Conservation (phyloP, 2,113 vertebrate genomes). For the Gymnorhina tibicen region DNA sequence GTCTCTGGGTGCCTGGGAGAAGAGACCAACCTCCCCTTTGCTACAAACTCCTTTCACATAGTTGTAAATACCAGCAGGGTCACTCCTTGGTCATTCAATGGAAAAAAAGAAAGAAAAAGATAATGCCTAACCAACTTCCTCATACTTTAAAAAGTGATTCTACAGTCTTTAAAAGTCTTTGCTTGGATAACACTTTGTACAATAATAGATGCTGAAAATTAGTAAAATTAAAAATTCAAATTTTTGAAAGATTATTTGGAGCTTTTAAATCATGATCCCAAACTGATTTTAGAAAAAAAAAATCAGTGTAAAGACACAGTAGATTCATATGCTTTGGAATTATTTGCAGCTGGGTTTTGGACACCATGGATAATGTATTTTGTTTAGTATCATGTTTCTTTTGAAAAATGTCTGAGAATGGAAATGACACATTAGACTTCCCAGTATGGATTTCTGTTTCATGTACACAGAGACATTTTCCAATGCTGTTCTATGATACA, state of each 20-base stretch:
- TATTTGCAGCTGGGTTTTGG: not conserved
- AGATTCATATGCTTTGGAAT: not conserved
- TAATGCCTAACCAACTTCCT: not conserved
- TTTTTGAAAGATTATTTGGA: not conserved
- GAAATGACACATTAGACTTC: not conserved
- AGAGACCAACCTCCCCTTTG: not conserved
- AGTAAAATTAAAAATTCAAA: not conserved
- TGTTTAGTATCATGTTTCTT: not conserved
- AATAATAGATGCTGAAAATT: not conserved
- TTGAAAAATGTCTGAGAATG: not conserved
- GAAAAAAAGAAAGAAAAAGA: not conserved
- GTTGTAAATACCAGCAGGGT: not conserved
- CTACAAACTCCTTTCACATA: rapidly evolving
- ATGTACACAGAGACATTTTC: not conserved
- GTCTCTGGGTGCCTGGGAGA: not conserved
- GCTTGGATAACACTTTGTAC: not conserved
- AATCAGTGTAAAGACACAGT: not conserved
- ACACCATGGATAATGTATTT: not conserved
- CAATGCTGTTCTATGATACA: not conserved
- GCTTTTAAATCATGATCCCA: not conserved
- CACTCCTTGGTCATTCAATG: not conserved
- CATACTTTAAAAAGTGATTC: not conserved
- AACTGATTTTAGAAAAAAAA: not conserved
- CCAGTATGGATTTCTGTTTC: not conserved
- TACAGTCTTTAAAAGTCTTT: not conserved